A percentile compares a stretch with the other conserved stretches of the same genome.
phyloP scores from a whole-genome alignment of 2,888 invertebrate genomes.

The Eurytoma adleriae region DNA sequence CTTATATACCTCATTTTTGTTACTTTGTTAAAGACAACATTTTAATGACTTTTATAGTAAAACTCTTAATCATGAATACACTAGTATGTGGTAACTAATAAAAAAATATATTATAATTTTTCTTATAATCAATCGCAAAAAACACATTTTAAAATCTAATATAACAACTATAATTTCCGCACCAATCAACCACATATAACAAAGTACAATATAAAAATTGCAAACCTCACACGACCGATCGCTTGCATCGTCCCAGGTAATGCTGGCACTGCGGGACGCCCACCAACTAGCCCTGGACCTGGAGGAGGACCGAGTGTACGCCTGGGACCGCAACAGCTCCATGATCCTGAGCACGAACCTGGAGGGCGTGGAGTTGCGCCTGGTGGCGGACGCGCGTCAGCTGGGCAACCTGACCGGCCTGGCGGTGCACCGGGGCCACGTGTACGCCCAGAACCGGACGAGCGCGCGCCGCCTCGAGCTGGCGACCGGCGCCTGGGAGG shows the following conservation, averaged over 20 bases:
- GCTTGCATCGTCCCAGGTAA: background rate
- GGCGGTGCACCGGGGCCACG: background rate
- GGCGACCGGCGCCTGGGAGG: background rate
- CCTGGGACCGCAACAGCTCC: background rate
- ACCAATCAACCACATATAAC: background rate
- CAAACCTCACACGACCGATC: no score
- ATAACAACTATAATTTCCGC: background rate
- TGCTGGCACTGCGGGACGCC: background rate
- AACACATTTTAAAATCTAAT: no score
- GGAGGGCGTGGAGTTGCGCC: background rate
- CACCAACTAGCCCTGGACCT: conserved; percentile 24
- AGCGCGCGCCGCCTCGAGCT: background rate
- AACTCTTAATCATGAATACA: no score
- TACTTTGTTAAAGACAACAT: no score
- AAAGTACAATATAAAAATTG: background rate
- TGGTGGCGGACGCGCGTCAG: no score
- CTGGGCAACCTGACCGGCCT: conserved; percentile 17
- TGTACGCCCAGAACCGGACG: conserved; percentile 13
- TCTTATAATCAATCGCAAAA: background rate
- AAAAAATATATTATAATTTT: background rate
- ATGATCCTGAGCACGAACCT: conserved; percentile 3
- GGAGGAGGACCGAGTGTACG: conserved; percentile 15
- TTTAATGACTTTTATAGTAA: no score
- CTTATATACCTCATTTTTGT: no score
- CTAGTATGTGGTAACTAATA: background rate